phyloP scores from a whole-genome alignment of 1,140 invertebrate species.

The Paralvinella palmiformis region DNA sequence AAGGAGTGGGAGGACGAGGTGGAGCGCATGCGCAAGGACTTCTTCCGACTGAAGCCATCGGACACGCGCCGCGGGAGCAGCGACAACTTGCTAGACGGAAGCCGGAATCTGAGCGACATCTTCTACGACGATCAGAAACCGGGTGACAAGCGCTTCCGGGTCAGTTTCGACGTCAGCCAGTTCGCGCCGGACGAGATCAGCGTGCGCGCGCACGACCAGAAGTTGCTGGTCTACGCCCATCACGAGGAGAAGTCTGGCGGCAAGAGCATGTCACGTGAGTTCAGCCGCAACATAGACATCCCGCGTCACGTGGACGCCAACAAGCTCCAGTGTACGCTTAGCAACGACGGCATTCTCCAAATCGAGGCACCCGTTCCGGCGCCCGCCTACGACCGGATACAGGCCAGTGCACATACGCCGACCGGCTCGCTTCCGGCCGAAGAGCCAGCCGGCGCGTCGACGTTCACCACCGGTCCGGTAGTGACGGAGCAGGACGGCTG shows the following conservation, averaged over 20 bases:
- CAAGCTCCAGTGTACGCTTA: slow-evolving; percentile 37
- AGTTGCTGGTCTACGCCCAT: slow-evolving; percentile 38
- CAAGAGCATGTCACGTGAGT: slow-evolving; percentile 41
- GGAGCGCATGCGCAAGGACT: slow-evolving; percentile 42
- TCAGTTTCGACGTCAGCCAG: slow-evolving; percentile 45
- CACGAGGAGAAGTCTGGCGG: slow-evolving; percentile 23
- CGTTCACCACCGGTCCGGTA: slow-evolving; percentile 27
- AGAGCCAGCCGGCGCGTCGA: slow-evolving; percentile 30
- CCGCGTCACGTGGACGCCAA: slow-evolving; percentile 41
- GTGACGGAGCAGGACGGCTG: slow-evolving; percentile 42
- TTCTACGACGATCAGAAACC: slow-evolving; percentile 35
- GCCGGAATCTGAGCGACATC: slow-evolving; percentile 28
- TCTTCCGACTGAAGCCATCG: slow-evolving; percentile 43
- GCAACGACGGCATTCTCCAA: slow-evolving; percentile 43
- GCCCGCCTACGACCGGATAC: slow-evolving; percentile 14
- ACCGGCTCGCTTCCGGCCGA: slow-evolving; percentile 23
- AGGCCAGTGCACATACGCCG: background rate
- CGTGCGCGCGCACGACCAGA: slow-evolving; percentile 42
- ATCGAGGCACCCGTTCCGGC: slow-evolving; percentile 37
- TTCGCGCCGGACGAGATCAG: slow-evolving; percentile 45
- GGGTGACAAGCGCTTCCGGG: slow-evolving; percentile 37
- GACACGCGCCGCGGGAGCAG: slow-evolving; percentile 22
- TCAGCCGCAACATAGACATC: slow-evolving; percentile 46
- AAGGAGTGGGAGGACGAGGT: slow-evolving; percentile 48
- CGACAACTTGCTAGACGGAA: slow-evolving; percentile 25